Evolutionary conservation across 2,888 invertebrate species (phyloP), one percentile per base, ranked within the genome.

Genomic region (Rotaria sp.): DNA sequence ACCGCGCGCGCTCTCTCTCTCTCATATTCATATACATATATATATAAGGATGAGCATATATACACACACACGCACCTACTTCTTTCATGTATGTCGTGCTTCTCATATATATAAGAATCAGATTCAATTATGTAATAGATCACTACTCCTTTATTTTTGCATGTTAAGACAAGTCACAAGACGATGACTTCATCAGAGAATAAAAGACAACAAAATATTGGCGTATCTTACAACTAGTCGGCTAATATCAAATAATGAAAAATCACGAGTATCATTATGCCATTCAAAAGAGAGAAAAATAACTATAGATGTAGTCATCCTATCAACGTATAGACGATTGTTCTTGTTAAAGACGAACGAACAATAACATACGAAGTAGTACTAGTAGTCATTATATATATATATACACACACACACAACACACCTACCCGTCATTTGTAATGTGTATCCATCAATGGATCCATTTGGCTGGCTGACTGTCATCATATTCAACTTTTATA

Each of bases 151-250:
- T 50, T 50, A 13, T 35, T 35, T 67, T 67, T 67, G 35, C 67
- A 67, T 67, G 67, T 67, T 67, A 67, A 67, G 67, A 67, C 67
- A 67, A 67, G 30, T 67, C 67, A 67, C 67, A 67, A 67, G 67
- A 67, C 67, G 67, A 67, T 67, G 67, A 67, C 67, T 67, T 67
- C 67, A 67, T 67, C 67, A 67, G 67, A 67, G 67, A 35, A 35
- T 67, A 67, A 67, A 67, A 67, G 67, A 67, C 67, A 67, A 67
- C 67, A 67, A 67, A 67, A 67, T 67, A 67, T 67, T 67, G 67
- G 35, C 67, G 67, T 67, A 67, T 67, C 67, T 67, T 67, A 67
- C 67, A 67, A 67, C 67, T 67, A 30, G 67, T 67, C 67, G 67
- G 67, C 67, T 67, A 67, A 67, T 67, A 67, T 67, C 67, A 67